These are phyloP conservation scores for Xerus inauris DNA, from an alignment of 2,113 vertebrate species.

Conservation along the genomic window DNA sequence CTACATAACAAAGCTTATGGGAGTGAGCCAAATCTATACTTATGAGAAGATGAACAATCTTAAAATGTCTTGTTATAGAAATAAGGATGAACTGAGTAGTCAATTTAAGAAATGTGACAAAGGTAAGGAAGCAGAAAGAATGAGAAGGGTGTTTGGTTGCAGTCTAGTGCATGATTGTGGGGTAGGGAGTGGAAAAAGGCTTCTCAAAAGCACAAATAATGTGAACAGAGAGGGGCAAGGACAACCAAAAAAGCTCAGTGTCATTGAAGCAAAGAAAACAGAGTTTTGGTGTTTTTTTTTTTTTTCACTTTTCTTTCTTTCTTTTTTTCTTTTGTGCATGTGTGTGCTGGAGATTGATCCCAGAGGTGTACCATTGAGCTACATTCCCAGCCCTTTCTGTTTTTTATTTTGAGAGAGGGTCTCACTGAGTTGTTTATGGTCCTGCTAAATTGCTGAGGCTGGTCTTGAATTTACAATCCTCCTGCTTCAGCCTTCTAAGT, in stretches of 20 bases:
- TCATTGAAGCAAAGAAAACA: conserved; percentile 2
- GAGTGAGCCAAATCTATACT: conserved; percentile 18
- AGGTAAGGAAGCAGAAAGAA: background rate
- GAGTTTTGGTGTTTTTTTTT: background rate
- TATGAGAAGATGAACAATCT: conserved; percentile 53
- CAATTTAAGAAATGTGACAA: background rate
- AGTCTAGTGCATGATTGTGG: too few relatives aligned
- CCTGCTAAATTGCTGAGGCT: background rate
- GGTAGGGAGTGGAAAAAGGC: background rate
- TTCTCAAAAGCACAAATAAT: background rate
- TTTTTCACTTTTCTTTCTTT: too few relatives aligned
- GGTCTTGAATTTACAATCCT: background rate
- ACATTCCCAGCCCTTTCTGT: background rate
- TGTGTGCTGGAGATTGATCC: background rate
- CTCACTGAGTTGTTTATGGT: background rate
- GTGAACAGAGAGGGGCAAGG: background rate
- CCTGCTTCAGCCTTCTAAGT: background rate
- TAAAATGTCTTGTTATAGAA: conserved; percentile 13
- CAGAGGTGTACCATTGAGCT: background rate
- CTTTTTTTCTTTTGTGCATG: background rate
- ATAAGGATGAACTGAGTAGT: conserved; percentile 26
- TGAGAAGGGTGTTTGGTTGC: background rate
- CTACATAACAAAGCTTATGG: conserved; percentile 34
- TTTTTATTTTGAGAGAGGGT: background rate
- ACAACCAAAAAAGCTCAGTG: background rate